Base-by-base conservation (phyloP, 1,140 invertebrate species). In the Zelostemma sp. region DNA sequence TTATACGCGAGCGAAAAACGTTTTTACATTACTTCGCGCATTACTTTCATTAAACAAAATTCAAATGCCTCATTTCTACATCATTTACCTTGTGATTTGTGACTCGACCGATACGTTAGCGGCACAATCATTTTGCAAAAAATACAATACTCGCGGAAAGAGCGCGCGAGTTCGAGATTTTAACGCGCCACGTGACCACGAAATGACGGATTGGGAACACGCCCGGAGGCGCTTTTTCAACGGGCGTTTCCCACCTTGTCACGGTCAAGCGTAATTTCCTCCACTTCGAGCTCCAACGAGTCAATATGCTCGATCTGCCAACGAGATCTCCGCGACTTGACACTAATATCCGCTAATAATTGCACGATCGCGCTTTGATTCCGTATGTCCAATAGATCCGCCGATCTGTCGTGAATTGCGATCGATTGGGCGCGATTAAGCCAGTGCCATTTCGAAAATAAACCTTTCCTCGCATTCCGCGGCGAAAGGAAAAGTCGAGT, bases 201-300 rank as follows among this genome's bases (percentile, higher is more conserved):
- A 66, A 71, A 59, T 71, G 59, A 40, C 49, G 59, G 59, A 72
- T 67, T 53, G 69, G 51, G 69, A 72, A 72, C 64, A 64, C 6
- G 40, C 56, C 70, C 64, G 41, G 21, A 68, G 72, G 65, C 41
- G 47, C 55, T 48, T 65, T 78, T 75, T 68, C 45, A 73, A 70
- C 76, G 69, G 70, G 58, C 62, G 76, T 66, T 73, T 70, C 68
- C 73, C 73, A 73, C 57, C 66, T 68, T 71, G 76, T 71, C 63
- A 67, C 62, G 75, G 62, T 67, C 75, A 64, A 71, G 73, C 67
- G 54, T 73, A 74, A 78, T 80, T 77, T 79, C 68, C 77, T 69
- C 62, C 25, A 63, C 53, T 46, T 67, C 40, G 68, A 57, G 18
- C 59, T 47, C 55, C 73, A 76, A 76, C 75, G 68, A 77, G 73